Evolutionary conservation across 2,888 invertebrate genomes (phyloP).

Genomic region (Xestia xanthographa): DNA sequence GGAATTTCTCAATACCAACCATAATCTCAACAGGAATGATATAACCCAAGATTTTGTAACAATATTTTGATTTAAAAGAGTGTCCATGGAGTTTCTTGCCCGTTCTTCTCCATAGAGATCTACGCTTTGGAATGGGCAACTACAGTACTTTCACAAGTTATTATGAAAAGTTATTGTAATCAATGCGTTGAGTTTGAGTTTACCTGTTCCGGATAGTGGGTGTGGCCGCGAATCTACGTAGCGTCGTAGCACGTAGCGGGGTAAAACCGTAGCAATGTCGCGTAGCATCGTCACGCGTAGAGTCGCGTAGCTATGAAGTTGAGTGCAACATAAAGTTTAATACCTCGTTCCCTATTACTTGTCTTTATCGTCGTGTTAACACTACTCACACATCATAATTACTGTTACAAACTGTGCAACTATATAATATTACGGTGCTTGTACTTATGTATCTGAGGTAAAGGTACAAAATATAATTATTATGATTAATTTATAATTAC

Average conservation of each 20-base stretch:
- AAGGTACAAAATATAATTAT: too few relatives aligned
- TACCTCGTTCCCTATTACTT: background rate
- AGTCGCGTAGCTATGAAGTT: background rate
- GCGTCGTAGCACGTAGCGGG: slow-evolving; percentile 7
- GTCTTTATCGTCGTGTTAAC: background rate
- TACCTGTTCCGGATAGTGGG: background rate
- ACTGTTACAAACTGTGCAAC: background rate
- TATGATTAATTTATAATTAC: too few relatives aligned
- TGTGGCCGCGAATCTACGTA: slow-evolving; percentile 15
- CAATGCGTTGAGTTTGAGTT: too few relatives aligned
- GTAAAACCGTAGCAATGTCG: background rate
- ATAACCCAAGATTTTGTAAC: too few relatives aligned
- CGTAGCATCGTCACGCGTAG: background rate
- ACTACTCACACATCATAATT: background rate
- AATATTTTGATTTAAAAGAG: too few relatives aligned
- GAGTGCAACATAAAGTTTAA: background rate
- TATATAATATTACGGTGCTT: background rate
- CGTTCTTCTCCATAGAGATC: too few relatives aligned
- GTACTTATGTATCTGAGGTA: background rate
- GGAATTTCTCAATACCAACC: background rate
- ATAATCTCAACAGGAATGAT: too few relatives aligned
- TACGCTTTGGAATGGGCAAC: too few relatives aligned
- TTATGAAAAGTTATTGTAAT: too few relatives aligned
- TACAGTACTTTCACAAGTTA: too few relatives aligned
- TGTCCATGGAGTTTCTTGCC: too few relatives aligned